phyloP scores from a whole-genome alignment of 2,113 vertebrate genomes.

The Antigone vipio region DNA sequence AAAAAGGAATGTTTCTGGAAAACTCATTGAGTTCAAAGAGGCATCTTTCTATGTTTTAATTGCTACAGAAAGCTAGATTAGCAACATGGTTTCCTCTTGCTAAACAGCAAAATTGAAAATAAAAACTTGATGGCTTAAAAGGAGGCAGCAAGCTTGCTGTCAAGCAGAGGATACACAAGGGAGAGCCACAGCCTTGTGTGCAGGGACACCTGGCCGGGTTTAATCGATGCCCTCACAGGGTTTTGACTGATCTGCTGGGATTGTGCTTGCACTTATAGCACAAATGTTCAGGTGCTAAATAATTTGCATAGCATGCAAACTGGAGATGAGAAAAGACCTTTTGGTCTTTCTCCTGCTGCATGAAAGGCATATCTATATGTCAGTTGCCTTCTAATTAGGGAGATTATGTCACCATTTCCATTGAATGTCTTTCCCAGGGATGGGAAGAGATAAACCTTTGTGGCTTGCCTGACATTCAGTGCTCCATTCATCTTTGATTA shows the following conservation, averaged over 20 bases:
- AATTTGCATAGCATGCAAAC: background rate
- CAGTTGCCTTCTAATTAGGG: background rate
- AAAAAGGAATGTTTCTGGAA: background rate
- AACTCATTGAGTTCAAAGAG: background rate
- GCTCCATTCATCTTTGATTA: constrained; percentile 12
- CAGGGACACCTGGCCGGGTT: background rate
- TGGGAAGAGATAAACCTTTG: constrained; percentile 1
- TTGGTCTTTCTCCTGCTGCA: background rate
- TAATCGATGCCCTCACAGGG: background rate
- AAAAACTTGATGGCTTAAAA: background rate
- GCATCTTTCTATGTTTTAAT: background rate
- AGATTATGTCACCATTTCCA: background rate
- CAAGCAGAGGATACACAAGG: background rate
- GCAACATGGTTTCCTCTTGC: background rate
- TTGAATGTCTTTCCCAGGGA: background rate
- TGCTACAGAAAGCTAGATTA: background rate
- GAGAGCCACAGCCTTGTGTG: background rate
- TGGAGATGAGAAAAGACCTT: background rate
- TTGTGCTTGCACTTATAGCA: background rate
- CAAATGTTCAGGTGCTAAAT: background rate
- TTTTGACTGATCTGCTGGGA: background rate
- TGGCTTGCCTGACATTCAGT: background rate
- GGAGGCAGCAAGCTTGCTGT: background rate
- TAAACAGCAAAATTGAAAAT: background rate
- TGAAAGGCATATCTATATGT: background rate